phyloP scores from a whole-genome alignment of 2,113 vertebrate species.

The Spermophilus dauricus region DNA sequence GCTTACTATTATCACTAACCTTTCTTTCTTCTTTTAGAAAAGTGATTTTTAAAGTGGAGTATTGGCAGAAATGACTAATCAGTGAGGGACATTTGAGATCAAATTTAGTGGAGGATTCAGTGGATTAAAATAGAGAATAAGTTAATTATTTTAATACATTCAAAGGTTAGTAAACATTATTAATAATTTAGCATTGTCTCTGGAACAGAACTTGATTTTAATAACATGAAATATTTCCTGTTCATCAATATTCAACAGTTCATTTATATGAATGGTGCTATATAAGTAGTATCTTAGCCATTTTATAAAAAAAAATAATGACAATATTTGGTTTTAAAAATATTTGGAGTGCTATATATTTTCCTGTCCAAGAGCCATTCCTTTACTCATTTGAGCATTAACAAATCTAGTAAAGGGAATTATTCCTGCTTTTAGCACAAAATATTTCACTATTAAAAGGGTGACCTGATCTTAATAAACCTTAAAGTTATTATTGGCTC shows the following conservation, averaged over 20 bases:
- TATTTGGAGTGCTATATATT: constrained; percentile 49
- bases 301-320: constrained; percentile 26
- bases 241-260: neutral
- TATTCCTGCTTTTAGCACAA: constrained; percentile 83
- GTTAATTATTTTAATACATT: neutral
- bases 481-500: constrained; percentile 85
- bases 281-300: neutral
- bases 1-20: neutral
- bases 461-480: constrained; percentile 88
- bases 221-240: neutral
- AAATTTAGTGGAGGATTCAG: neutral
- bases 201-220: neutral
- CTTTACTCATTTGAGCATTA: constrained; percentile 77
- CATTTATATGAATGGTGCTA: neutral
- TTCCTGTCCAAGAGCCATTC: constrained; percentile 70
- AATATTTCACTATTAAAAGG: constrained; percentile 87
- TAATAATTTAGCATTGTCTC: constrained; percentile 26
- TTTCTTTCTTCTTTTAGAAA: neutral
- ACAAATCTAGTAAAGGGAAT: constrained; percentile 76
- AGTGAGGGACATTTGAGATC: constrained; percentile 19
- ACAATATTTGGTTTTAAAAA: constrained; percentile 35
- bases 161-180: neutral
- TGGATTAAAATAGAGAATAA: constrained; percentile 19
- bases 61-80: neutral
- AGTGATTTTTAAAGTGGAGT: neutral